phyloP scores from a whole-genome alignment of 2,113 vertebrate species.

The Rhinopomastus cyanomelas region DNA sequence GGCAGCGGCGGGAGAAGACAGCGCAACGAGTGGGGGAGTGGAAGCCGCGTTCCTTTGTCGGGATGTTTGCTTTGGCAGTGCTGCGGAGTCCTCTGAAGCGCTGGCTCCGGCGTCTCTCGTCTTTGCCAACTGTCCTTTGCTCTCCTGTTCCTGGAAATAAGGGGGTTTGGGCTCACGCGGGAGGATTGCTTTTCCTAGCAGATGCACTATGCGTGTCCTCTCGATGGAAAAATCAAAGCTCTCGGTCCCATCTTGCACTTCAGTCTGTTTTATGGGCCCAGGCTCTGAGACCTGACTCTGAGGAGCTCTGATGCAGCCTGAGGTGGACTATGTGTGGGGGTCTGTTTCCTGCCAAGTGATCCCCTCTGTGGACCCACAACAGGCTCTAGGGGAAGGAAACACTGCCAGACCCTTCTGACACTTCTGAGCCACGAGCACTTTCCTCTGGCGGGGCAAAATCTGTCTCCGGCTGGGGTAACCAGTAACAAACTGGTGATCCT shows the following conservation, averaged over 20 bases:
- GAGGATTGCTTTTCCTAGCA: conserved; percentile 48
- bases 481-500: too few species aligned
- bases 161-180: neutral
- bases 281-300: neutral
- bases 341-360: neutral
- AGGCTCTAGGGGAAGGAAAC: neutral
- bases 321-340: neutral
- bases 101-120: conserved; percentile 51
- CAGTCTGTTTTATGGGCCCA: neutral
- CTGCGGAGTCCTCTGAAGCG: conserved; percentile 47
- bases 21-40: conserved; percentile 55
- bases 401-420: neutral
- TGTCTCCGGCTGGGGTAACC: neutral
- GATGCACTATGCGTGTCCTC: conserved; percentile 8
- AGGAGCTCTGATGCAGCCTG: neutral
- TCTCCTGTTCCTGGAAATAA: conserved; percentile 64
- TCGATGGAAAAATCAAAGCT: conserved; percentile 31
- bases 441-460: neutral
- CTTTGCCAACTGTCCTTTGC: conserved; percentile 64
- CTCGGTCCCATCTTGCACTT: neutral
- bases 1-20: conserved; percentile 47
- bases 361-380: neutral
- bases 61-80: conserved; percentile 69
- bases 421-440: neutral
- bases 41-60: conserved; percentile 58